A percentile compares a stretch with the other conserved stretches of the same genome.
These are phyloP conservation scores for Strigops habroptila DNA, from an alignment of 2,113 vertebrate genomes.

Conservation along the genomic window DNA sequence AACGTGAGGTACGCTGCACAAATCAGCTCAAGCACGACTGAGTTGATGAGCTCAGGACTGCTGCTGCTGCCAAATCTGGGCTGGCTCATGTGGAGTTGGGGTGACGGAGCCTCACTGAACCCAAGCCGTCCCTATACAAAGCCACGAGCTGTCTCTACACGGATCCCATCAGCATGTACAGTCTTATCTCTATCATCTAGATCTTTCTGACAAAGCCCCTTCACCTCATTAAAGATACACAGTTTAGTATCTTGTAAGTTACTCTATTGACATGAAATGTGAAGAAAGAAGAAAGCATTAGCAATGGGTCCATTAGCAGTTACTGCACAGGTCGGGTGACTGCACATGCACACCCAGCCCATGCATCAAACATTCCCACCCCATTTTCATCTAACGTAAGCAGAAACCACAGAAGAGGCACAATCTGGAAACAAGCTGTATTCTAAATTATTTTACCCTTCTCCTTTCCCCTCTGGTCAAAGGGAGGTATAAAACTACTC, in stretches of 20 bases:
- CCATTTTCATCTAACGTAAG: background rate
- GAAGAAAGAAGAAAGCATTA: background rate
- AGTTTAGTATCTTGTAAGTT: background rate
- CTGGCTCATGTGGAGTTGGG: background rate
- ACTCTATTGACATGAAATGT: background rate
- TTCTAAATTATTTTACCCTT: background rate
- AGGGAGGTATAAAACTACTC: background rate
- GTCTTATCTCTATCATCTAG: background rate
- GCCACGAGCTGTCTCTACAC: background rate
- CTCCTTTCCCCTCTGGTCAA: background rate
- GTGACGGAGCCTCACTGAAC: background rate
- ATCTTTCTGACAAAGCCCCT: background rate
- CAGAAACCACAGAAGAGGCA: background rate
- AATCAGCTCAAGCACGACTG: background rate
- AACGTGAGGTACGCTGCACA: background rate
- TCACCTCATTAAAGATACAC: background rate
- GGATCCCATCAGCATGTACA: fast-evolving
- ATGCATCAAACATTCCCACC: background rate
- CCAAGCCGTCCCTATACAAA: background rate
- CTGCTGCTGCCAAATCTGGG: background rate
- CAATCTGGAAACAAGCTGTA: background rate
- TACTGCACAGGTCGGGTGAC: fast-evolving
- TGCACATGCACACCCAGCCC: background rate
- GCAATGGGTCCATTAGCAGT: fast-evolving
- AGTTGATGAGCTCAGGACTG: background rate